A percentile compares a stretch with the other conserved stretches of the same genome.
phyloP scores from a whole-genome alignment of 92 coral and sea anemone species.

The Epizoanthus illoricatus region DNA sequence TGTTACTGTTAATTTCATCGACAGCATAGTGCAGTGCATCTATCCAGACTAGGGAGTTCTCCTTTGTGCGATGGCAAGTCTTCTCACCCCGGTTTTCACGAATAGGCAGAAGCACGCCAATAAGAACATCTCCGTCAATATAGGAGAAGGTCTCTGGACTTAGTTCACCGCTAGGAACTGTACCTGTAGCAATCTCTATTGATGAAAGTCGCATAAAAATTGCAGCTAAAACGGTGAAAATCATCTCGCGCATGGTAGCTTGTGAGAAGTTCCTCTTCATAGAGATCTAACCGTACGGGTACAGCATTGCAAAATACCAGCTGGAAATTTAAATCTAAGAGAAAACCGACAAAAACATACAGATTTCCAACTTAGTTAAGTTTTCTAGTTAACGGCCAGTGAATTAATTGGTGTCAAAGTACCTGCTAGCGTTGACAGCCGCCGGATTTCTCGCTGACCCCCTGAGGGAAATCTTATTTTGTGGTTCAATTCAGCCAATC shows the following conservation, averaged over 20 bases:
- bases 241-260: not conserved
- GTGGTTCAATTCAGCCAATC: conserved; percentile 1
- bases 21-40: conserved; percentile 65
- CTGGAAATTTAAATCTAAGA: not conserved
- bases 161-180: not conserved
- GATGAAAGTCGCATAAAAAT: not conserved
- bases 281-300: not conserved
- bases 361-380: not conserved
- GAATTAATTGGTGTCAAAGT: conserved; percentile 1
- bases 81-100: conserved; percentile 39
- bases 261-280: not conserved
- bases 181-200: not conserved
- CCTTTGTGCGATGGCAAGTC: conserved; percentile 36
- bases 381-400: not conserved
- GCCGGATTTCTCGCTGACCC: not conserved
- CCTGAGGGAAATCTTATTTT: not conserved
- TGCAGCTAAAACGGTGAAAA: not conserved
- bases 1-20: conserved; percentile 49
- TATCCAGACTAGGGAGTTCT: conserved; percentile 50
- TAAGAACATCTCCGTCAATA: conserved; percentile 47
- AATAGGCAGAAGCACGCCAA: conserved; percentile 74
- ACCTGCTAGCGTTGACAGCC: conserved; percentile 11
- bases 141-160: not conserved
- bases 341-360: not conserved
- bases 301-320: not conserved